Evolutionary conservation across 2,888 invertebrate species (phyloP), one percentile per base, ranked within the genome.

Genomic region (Drosophila histrio): DNA sequence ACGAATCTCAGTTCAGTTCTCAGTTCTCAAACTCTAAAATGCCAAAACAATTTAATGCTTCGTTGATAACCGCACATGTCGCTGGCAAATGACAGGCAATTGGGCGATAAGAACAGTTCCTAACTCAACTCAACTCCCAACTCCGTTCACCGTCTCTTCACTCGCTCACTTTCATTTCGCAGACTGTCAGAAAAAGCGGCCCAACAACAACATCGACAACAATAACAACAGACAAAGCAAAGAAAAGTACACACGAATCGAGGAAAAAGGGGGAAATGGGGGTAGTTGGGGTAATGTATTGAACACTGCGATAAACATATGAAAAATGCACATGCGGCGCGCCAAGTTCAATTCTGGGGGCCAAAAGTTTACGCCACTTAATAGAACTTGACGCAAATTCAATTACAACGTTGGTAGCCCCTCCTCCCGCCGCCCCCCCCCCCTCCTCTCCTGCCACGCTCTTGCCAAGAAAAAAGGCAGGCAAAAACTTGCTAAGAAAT

Each of bases 311-410:
- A 85, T 82, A 85, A 83, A 86, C 88, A 87, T 84, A 87, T 86
- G 88, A 84, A 77, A 84, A 87, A 87, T 87, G 84, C 83, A 84
- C 83, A 84, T 86, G 79, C 77, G 77, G 53, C 68, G 82, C 64
- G 86, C 83, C 83, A 77, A 81, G 79, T 85, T 82, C 80, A 73
- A 79, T 76, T 86, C 79, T 68, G 64, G 52, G 63, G 72, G 76
- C 88, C 73, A 82, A 79, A 85, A 84, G 84, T 84, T 84, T 88
- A 79, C 87, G 84, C 88, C 84, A 84, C 84, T 84, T 84, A 84
- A 84, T 88, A 77, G 84, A 84, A 84, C 88, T 84, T 86, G 85
- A 86, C 88, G 87, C 87, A 88, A 84, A 84, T 84, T 84, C 84
- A 84, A 84, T 84, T 84, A 84, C 84, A 88, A 68, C 65, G 47